phyloP scores from a whole-genome alignment of 2,797 vertebrate species.

The Melanotaenia nigrans region DNA sequence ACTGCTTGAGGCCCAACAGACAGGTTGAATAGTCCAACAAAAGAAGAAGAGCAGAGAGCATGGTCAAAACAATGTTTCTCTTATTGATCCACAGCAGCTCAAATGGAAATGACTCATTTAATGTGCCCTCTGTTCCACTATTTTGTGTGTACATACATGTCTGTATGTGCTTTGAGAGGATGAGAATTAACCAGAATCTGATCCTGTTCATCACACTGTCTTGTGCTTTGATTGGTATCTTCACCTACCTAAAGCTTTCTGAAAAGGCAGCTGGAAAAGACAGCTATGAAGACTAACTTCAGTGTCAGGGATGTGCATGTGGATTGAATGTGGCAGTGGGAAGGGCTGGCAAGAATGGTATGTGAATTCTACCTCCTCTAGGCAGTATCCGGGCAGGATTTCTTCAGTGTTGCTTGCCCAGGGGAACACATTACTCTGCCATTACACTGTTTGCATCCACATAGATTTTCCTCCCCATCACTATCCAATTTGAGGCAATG shows the following conservation, averaged over 20 bases:
- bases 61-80: constrained; percentile 31
- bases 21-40: constrained; percentile 33
- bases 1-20: constrained; percentile 52
- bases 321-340: constrained; percentile 56
- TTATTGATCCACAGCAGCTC: constrained; percentile 39
- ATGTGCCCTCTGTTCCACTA: not conserved
- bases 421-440: constrained; percentile 63
- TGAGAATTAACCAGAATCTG: constrained; percentile 14
- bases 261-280: constrained; percentile 30
- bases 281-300: constrained; percentile 41
- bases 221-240: constrained; percentile 45
- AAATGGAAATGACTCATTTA: constrained; percentile 28
- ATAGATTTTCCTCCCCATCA: constrained; percentile 70
- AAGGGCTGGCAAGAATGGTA: constrained; percentile 35
- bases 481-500: constrained; percentile 65
- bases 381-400: constrained; percentile 48
- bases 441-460: constrained; percentile 69
- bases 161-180: not conserved
- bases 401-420: constrained; percentile 36
- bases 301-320: constrained; percentile 36
- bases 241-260: constrained; percentile 43
- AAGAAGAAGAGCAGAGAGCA: constrained; percentile 25
- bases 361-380: constrained; percentile 31
- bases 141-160: constrained; percentile 9
- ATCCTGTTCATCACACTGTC: constrained; percentile 14